Base-by-base conservation (phyloP, 2,888 invertebrate species). In the Maniola hyperantus region DNA sequence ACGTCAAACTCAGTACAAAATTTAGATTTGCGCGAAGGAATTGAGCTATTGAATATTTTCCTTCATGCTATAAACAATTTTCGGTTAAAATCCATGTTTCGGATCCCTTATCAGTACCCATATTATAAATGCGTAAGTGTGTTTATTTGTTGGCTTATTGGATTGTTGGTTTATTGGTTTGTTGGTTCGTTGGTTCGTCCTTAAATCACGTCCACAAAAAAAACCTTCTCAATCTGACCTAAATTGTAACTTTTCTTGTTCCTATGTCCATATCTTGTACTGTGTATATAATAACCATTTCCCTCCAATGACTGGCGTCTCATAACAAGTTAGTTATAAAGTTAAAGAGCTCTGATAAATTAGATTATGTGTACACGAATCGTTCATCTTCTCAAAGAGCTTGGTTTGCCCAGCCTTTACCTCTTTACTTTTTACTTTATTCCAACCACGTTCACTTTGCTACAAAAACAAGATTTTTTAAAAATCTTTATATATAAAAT, bases 381-480 rank as follows among this genome's bases (percentile, higher is more conserved):
- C 10, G 46, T 34, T 34, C 44, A 34, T 46, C 33, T 48, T 44
- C 7, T 8, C 6, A 18, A 20, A 6, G 7, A 44, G 44, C 58
- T 18, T 8, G 18, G 8, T 48, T 48, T 4, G 8, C 48, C 48
- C 48, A 48, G 15, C 48, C 15, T 61, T 61, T 39, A 50, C 61
- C 20, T 33, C 61, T 36, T 61, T 13, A 7, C 61, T 20, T 11
- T 36, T 33, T 11, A 53, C 33, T 53, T n/a, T 50, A 2, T 48
- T 48, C 5, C 51, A 5, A 50, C 18, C 61, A 18, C 51, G 20
- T 51, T 59, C 46, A 51, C 15, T 51, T 54, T 50, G 53, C 53
- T 62, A 63, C 46, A 64, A 60, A 63, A 36, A 36, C 36, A 36
- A n/a, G n/a, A n/a, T n/a, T n/a, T n/a, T n/a, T n/a, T n/a, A n/a